Evolutionary conservation across 1,140 invertebrate genomes (phyloP), one percentile per base, ranked within the genome.

Genomic region (Bombus fervidus): DNA sequence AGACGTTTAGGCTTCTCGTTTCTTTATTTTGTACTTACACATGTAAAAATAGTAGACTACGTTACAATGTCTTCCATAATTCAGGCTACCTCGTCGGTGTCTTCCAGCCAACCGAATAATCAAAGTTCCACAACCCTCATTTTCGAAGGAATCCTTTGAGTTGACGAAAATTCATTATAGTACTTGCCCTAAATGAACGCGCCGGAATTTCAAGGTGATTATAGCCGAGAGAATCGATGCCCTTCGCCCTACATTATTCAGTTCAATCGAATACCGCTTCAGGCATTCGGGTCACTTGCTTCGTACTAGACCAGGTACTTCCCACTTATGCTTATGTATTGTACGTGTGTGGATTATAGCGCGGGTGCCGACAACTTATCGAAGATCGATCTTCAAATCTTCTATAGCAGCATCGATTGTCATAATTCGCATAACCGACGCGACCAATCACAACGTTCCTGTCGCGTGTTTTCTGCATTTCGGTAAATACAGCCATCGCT

Each of bases 231-330:
- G 90, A 89, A 90, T 93, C 90, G 91, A 92, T 90, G 92, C 91
- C 91, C 91, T 93, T 93, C 92, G 91, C 71, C 90, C 90, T 92
- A 91, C 90, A 93, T 94, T 92, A 94, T 93, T 93, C 90, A 91
- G 87, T 91, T 88, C 87, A 90, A 92, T 93, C 92, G 88, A 92
- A 91, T 93, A 83, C 78, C 88, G 91, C 86, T 90, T 87, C 86
- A 89, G 87, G 91, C 92, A 92, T 93, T 91, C 87, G 81, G 91
- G 90, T 93, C 91, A 71, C 68, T 71, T 75, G 76, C 74, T 75
- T 83, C 69, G 75, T 68, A 53, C 53, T 78, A n/a, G 8, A 22
- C 31, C 34, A 39, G 31, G 62, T 83, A 69, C 64, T 43, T 47
- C 74, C 12, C 43, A 25, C 31, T 37, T 68, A 57, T 37, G 62